Evolutionary conservation across 2,113 vertebrate species (phyloP).

Genomic region (Trachemys scripta): DNA sequence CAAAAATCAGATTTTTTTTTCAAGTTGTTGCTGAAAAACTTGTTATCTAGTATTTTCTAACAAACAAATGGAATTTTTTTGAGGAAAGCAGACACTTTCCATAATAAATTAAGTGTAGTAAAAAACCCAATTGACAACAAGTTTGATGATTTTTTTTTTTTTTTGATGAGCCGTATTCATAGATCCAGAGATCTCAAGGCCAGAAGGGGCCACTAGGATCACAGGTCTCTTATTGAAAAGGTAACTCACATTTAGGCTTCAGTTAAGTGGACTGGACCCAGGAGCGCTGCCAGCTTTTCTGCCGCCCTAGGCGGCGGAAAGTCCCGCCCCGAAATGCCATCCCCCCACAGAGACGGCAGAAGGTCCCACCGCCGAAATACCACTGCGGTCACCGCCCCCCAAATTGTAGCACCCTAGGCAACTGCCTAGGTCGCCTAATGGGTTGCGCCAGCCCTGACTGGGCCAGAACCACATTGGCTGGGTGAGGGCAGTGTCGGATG

Average conservation of each 20-base stretch:
- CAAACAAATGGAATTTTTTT: background rate
- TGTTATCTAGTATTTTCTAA: background rate
- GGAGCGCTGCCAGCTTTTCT: too few relatives aligned
- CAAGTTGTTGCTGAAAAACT: background rate
- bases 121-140: background rate
- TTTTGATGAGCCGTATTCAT: background rate
- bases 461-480: conserved; percentile 29
- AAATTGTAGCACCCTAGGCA: too few relatives aligned
- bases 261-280: background rate
- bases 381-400: too few relatives aligned
- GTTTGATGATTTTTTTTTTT: background rate
- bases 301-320: too few relatives aligned
- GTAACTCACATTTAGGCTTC: background rate
- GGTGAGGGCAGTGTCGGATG: background rate
- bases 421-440: too few relatives aligned
- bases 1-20: background rate
- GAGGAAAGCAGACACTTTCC: background rate
- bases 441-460: too few relatives aligned
- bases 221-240: background rate
- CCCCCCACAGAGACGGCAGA: too few relatives aligned
- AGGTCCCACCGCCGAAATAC: too few relatives aligned
- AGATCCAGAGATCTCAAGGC: background rate
- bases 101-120: background rate
- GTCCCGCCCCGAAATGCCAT: too few relatives aligned
- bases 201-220: background rate